Evolutionary conservation across 2,113 vertebrate genomes (phyloP).

Genomic region (Microtus ochrogaster): DNA sequence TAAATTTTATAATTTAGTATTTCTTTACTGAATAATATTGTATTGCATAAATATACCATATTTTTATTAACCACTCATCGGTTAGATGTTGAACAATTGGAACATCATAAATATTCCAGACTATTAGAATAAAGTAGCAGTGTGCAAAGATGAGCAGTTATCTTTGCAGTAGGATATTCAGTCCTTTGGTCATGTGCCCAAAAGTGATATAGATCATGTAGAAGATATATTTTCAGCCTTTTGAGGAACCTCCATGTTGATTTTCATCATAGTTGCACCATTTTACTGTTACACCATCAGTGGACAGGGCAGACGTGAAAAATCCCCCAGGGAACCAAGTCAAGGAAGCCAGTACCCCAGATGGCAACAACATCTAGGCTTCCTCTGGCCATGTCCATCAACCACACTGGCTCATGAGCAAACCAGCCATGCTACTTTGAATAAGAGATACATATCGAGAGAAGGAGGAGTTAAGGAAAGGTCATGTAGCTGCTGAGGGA

Average conservation of each 20-base stretch:
- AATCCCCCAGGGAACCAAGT: no score
- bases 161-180: background rate
- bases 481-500: no score
- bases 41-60: background rate
- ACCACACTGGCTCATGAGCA: background rate
- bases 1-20: background rate
- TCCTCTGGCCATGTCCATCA: background rate
- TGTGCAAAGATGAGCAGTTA: background rate
- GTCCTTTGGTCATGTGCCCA: background rate
- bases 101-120: background rate
- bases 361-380: background rate
- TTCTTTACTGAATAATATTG: background rate
- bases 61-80: background rate
- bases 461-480: no score
- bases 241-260: background rate
- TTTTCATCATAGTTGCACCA: background rate
- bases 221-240: background rate
- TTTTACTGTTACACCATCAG: background rate
- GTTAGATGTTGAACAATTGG: background rate
- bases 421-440: background rate
- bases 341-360: background rate
- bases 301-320: background rate
- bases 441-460: background rate
- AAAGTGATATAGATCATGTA: background rate
- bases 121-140: background rate